phyloP scores from a whole-genome alignment of 2,888 invertebrate genomes.

The Dinocampus coccinellae region DNA sequence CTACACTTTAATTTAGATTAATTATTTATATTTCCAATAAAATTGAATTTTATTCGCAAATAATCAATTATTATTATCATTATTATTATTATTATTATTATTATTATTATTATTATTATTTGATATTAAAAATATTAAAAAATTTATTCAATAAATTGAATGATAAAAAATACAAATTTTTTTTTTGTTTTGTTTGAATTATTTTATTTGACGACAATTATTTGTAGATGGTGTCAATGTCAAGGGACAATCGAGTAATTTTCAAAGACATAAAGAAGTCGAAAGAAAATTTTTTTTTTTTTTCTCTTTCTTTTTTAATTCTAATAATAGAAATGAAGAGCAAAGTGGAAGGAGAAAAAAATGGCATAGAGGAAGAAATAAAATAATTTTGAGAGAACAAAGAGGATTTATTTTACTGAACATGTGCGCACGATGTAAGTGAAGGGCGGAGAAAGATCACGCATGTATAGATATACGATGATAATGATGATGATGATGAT shows the following conservation, averaged over 20 bases:
- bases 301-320: neutral
- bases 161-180: slow-evolving; percentile 1
- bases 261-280: neutral
- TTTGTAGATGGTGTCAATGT: neutral
- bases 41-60: too few relatives aligned
- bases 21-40: too few relatives aligned
- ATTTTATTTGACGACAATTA: neutral
- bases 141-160: neutral
- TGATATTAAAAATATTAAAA: too few relatives aligned
- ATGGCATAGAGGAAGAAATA: neutral
- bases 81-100: too few relatives aligned
- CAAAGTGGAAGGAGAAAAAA: too few relatives aligned
- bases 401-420: neutral
- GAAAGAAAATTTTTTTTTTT: neutral
- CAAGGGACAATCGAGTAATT: neutral
- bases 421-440: neutral
- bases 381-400: neutral
- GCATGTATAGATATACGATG: neutral
- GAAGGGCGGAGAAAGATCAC: neutral
- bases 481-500: neutral
- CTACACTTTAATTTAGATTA: neutral
- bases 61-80: too few relatives aligned
- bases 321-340: neutral
- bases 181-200: neutral
- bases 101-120: too few relatives aligned